phyloP scores from a whole-genome alignment of 1,140 invertebrate species.

The Polyergus mexicanus region DNA sequence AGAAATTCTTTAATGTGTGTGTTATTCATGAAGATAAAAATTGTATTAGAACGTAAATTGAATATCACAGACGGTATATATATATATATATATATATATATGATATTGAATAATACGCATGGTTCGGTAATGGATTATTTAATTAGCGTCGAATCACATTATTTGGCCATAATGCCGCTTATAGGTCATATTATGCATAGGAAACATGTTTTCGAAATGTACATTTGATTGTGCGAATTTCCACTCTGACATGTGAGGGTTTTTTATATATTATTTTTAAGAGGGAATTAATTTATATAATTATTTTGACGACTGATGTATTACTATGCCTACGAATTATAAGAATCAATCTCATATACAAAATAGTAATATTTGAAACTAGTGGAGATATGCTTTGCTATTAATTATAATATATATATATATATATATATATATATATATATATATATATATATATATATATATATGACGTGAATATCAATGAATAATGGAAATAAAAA shows the following conservation, averaged over 20 bases:
- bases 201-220: constrained; percentile 46
- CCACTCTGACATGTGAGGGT: constrained; percentile 20
- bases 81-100: background rate
- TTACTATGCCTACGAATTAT: background rate
- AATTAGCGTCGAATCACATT: constrained; percentile 35
- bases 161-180: constrained; percentile 41
- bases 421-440: background rate
- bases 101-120: constrained; percentile 29
- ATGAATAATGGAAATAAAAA: constrained; percentile 37
- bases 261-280: constrained; percentile 26
- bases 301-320: background rate
- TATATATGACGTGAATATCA: background rate
- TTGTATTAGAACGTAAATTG: background rate
- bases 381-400: background rate
- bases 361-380: background rate
- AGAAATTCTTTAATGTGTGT: background rate
- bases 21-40: background rate
- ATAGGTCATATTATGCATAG: constrained; percentile 9
- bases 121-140: constrained; percentile 52
- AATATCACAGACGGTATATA: background rate
- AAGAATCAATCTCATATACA: background rate
- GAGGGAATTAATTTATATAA: constrained; percentile 47
- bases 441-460: background rate
- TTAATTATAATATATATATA: background rate
- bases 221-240: constrained; percentile 40